Conservation (phyloP, 2,113 vertebrate species). For the Coptodon bakossiorum region DNA sequence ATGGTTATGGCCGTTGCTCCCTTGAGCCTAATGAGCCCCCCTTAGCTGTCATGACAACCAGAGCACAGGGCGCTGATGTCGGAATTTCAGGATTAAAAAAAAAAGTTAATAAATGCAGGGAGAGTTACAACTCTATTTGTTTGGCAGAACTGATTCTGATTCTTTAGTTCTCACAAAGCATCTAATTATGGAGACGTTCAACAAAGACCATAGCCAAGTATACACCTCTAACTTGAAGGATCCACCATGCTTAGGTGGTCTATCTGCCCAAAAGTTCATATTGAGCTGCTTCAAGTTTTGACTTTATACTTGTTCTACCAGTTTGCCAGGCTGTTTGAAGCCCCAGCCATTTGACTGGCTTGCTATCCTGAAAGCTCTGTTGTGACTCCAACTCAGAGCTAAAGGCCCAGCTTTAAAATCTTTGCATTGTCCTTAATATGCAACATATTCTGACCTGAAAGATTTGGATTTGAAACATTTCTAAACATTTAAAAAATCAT, state of each 20-base stretch:
- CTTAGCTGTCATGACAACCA: slow-evolving; percentile 16
- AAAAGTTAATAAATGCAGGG: neutral
- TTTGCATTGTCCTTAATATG: neutral
- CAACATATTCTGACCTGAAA: neutral
- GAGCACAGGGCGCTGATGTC: neutral
- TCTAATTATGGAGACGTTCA: neutral
- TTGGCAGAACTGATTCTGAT: neutral
- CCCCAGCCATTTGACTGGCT: neutral
- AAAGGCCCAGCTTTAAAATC: neutral
- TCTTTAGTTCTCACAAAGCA: neutral
- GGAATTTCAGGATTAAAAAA: neutral
- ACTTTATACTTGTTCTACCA: neutral
- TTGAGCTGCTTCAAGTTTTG: neutral
- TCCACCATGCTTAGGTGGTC: neutral
- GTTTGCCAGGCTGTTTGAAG: neutral
- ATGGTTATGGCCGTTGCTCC: neutral
- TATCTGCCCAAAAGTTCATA: neutral
- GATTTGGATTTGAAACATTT: neutral
- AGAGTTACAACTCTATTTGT: neutral
- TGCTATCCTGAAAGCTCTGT: neutral
- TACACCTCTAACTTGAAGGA: neutral
- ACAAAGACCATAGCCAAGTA: neutral
- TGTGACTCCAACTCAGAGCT: neutral
- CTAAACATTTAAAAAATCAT: neutral
- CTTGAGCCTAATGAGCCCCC: neutral